A percentile compares a stretch with the other conserved stretches of the same genome.
phyloP scores from a whole-genome alignment of 92 coral and sea anemone genomes.

The Porites lobata region DNA sequence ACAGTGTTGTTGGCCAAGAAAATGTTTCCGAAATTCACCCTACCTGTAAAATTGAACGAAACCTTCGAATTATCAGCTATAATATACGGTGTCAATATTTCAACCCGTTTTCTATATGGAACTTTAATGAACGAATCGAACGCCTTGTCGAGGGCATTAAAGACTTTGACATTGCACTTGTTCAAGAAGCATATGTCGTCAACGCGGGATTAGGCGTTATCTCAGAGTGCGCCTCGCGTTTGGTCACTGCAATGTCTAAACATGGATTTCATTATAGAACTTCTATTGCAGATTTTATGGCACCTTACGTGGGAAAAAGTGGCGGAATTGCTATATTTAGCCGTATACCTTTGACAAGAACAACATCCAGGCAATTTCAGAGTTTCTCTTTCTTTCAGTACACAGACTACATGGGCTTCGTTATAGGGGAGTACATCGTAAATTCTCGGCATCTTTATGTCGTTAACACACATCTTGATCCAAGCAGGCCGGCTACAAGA shows the following conservation, averaged over 20 bases:
- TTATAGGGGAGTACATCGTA: conserved; percentile 53
- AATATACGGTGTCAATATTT: conserved; percentile 77
- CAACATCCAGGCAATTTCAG: conserved; percentile 48
- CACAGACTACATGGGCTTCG: conserved; percentile 78
- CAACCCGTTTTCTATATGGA: conserved; percentile 9
- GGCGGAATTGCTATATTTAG: conserved; percentile 84
- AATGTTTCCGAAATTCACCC: neutral
- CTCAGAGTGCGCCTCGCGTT: conserved; percentile 60
- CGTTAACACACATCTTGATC: conserved; percentile 79
- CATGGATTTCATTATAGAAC: conserved; percentile 74
- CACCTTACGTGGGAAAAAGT: conserved; percentile 69
- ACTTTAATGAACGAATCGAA: conserved; percentile 62
- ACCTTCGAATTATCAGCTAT: conserved; percentile 68
- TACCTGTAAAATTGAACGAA: neutral
- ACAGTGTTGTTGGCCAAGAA: neutral
- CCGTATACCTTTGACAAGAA: conserved; percentile 59
- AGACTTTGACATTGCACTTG: conserved; percentile 66
- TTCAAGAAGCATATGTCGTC: conserved; percentile 81
- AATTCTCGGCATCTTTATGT: conserved; percentile 46
- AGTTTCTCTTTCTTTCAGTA: conserved; percentile 43
- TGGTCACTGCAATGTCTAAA: conserved; percentile 65
- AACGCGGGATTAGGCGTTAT: conserved; percentile 73
- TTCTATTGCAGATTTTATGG: conserved; percentile 61
- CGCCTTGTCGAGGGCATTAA: conserved; percentile 74
- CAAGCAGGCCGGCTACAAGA: conserved; percentile 50